Conservation (phyloP, 2,888 invertebrate species). For the Cheilosia urbana region DNA sequence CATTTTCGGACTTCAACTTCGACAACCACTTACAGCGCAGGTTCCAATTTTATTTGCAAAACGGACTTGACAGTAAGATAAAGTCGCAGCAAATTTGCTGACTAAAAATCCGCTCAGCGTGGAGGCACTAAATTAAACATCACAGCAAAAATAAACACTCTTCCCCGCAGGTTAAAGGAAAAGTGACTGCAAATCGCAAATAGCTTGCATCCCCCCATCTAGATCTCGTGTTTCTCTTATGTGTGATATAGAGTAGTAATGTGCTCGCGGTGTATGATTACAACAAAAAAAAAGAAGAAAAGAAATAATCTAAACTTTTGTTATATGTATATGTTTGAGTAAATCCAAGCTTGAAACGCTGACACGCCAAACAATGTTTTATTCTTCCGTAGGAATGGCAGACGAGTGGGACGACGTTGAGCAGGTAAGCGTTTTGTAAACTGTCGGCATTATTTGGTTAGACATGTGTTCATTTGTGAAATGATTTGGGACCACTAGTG, state of each 20-base stretch:
- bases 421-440: slow-evolving; percentile 42
- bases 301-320: neutral
- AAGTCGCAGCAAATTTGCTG: no score
- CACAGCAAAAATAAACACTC: no score
- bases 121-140: no score
- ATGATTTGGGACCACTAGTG: neutral
- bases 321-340: slow-evolving; percentile 24
- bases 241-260: neutral
- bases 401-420: slow-evolving; percentile 71
- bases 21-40: no score
- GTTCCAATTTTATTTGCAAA: no score
- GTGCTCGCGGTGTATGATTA: slow-evolving; percentile 33
- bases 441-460: neutral
- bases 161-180: no score
- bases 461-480: neutral
- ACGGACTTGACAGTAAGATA: no score
- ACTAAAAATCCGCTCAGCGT: no score
- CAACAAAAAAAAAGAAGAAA: neutral
- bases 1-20: no score
- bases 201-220: no score
- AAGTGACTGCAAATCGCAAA: no score
- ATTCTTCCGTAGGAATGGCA: slow-evolving; percentile 74
- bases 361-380: slow-evolving; percentile 63
- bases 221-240: slow-evolving; percentile 38
- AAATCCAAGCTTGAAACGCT: slow-evolving; percentile 45